phyloP scores from a whole-genome alignment of 2,113 vertebrate species.

The Sinosuthora webbiana region DNA sequence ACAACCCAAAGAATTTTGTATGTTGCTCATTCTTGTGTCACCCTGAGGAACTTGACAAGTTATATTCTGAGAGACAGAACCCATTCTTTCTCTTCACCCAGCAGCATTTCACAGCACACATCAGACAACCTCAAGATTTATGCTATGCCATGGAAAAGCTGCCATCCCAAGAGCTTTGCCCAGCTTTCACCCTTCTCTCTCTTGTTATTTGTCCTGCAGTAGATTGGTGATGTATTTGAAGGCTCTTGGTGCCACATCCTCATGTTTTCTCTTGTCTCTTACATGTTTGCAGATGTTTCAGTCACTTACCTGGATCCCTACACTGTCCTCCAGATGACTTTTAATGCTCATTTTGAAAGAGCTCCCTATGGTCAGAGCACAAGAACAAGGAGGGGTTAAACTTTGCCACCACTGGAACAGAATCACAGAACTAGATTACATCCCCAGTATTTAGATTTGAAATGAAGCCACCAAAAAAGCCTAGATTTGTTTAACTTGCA shows the following conservation, averaged over 20 bases:
- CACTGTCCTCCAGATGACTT: background rate
- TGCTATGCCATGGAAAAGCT: background rate
- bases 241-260: background rate
- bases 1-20: background rate
- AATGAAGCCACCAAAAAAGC: background rate
- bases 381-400: background rate
- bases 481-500: background rate
- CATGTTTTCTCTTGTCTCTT: background rate
- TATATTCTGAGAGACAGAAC: background rate
- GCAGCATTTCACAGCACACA: background rate
- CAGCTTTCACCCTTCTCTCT: background rate
- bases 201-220: background rate
- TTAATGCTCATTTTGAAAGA: background rate
- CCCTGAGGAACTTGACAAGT: background rate
- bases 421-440: background rate
- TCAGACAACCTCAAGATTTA: background rate
- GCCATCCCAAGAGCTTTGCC: background rate
- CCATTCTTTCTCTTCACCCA: background rate
- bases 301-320: background rate
- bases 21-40: background rate
- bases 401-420: background rate
- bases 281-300: background rate
- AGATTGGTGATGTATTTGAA: background rate
- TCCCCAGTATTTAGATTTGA: background rate
- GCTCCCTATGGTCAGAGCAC: background rate